Percentiles rank a stretch among this genome's conserved stretches.
phyloP scores from a whole-genome alignment of 2,888 invertebrate genomes.

The Temnothorax unifasciatus region DNA sequence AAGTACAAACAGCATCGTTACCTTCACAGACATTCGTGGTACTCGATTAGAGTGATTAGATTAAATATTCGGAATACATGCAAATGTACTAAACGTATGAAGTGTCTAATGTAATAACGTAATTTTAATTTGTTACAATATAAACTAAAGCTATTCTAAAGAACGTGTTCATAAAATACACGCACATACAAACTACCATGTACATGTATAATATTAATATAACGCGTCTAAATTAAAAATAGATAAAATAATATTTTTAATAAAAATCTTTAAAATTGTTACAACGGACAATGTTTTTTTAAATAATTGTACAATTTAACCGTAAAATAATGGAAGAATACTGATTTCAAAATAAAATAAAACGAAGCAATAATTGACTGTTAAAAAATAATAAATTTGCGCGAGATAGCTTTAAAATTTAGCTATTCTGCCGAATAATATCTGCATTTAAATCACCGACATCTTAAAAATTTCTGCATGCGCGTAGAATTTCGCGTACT shows the following conservation, averaged over 20 bases:
- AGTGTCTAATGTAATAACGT: slow-evolving; percentile 1
- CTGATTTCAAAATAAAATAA: not conserved
- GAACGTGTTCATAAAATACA: not conserved
- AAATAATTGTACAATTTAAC: slow-evolving; percentile 5
- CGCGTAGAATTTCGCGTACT: not conserved
- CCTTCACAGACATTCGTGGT: not conserved
- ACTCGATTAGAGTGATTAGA: not conserved
- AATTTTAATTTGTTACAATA: slow-evolving; percentile 22
- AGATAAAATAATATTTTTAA: not conserved
- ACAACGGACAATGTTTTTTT: not conserved
- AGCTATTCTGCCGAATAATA: not conserved
- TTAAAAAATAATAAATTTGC: slow-evolving; percentile 5
- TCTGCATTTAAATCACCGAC: not conserved
- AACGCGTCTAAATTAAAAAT: not conserved
- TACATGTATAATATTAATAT: not conserved
- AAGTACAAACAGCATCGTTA: slow-evolving; percentile 39
- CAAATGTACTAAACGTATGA: not conserved
- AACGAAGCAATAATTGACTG: not conserved
- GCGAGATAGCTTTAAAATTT: not conserved
- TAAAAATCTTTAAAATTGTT: slow-evolving; percentile 3
- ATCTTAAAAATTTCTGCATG: not conserved
- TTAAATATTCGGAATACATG: not conserved
- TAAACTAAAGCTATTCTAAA: not conserved
- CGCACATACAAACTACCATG: not conserved
- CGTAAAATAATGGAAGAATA: not conserved